phyloP scores from a whole-genome alignment of 2,113 vertebrate genomes.

The Phylloscopus whistleri region DNA sequence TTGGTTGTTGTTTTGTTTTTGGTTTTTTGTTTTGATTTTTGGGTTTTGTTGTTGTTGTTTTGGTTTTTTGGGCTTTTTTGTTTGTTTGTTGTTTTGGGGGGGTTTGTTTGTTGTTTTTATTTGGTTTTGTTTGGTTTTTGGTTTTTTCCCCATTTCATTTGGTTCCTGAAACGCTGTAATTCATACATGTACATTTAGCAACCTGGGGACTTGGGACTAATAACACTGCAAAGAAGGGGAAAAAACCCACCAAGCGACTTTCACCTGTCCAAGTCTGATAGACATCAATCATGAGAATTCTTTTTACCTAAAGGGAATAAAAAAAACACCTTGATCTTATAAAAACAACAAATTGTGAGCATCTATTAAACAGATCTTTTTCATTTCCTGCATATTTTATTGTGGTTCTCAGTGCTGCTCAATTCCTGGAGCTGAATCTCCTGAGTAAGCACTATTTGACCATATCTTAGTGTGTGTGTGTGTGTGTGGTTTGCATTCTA shows the following conservation, averaged over 20 bases:
- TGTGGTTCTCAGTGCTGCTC: not conserved
- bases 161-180: not conserved
- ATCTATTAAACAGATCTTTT: constrained; percentile 50
- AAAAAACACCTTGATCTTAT: constrained; percentile 26
- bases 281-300: not conserved
- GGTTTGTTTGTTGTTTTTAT: not conserved
- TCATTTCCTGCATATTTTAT: not conserved
- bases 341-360: constrained; percentile 58
- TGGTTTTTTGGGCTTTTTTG: not conserved
- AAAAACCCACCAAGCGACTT: not conserved
- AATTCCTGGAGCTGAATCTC: constrained; percentile 42
- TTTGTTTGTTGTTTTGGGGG: too few relatives aligned
- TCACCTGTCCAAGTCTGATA: not conserved
- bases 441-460: constrained; percentile 61
- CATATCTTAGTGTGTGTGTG: constrained; percentile 44
- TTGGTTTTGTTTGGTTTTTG: not conserved
- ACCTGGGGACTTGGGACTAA: not conserved
- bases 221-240: not conserved
- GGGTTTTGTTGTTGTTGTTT: too few relatives aligned
- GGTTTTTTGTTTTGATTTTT: accelerated
- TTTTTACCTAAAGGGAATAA: constrained; percentile 21
- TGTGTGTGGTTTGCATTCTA: constrained; percentile 52
- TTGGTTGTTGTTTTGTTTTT: not conserved
- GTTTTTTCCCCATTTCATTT: not conserved
- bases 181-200: not conserved